Conservation (phyloP, 2,797 vertebrate species). For the Parauchenoglanis ngamensis region DNA sequence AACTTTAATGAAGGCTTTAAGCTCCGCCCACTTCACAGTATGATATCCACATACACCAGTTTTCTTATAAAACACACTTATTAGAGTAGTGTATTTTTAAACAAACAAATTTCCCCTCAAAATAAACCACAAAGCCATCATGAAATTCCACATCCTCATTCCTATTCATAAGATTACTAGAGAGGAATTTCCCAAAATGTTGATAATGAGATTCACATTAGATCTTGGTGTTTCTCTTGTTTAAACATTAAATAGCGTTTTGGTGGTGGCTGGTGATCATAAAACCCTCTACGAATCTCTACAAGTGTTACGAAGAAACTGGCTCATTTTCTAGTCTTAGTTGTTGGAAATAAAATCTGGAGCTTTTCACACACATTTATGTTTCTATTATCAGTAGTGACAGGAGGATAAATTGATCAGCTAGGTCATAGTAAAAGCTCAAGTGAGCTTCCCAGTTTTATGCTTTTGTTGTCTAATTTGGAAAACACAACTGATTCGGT, state of each 20-base stretch:
- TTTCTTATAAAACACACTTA: not conserved
- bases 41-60: not conserved
- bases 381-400: not conserved
- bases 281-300: no score
- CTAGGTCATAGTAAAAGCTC: not conserved
- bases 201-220: not conserved
- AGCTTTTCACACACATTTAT: not conserved
- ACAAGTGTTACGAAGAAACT: not conserved
- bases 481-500: not conserved
- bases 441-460: not conserved
- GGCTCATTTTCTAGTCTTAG: not conserved
- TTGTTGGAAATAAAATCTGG: not conserved
- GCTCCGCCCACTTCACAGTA: not conserved
- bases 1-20: not conserved
- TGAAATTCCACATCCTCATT: not conserved
- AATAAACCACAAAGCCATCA: not conserved
- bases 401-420: not conserved
- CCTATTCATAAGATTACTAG: not conserved
- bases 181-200: not conserved
- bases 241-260: not conserved
- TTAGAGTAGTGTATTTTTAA: not conserved
- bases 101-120: not conserved
- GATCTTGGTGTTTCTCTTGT: not conserved
- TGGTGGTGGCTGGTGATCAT: no score
- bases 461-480: not conserved